Evolutionary conservation across 2,888 invertebrate genomes (phyloP).

Genomic region (Tenthredo notha): DNA sequence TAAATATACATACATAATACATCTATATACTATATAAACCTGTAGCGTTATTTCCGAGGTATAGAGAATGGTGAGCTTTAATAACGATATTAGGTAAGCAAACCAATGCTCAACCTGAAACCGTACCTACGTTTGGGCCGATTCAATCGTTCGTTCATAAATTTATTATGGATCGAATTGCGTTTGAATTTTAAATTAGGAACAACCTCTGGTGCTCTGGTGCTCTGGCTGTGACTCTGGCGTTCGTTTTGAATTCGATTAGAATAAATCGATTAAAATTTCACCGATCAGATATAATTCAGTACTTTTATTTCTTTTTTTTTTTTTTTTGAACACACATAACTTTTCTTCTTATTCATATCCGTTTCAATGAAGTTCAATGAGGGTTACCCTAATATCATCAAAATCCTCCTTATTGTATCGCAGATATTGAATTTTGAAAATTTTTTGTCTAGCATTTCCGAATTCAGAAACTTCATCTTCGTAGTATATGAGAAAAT

Average conservation of each 20-base stretch:
- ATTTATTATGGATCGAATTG: conserved; percentile 31
- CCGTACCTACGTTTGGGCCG: neutral
- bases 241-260: conserved; percentile 25
- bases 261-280: conserved; percentile 40
- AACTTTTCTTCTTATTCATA: too few species aligned
- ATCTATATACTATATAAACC: neutral
- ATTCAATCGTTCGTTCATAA: conserved; percentile 39
- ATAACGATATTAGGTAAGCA: conserved; percentile 29
- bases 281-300: neutral
- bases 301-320: neutral
- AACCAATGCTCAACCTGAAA: neutral
- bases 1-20: neutral
- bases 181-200: conserved; percentile 43
- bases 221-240: neutral
- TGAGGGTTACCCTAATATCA: too few species aligned
- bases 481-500: too few species aligned
- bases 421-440: too few species aligned
- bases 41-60: neutral
- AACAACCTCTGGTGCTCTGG: neutral
- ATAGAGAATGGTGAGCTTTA: neutral
- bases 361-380: too few species aligned
- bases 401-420: too few species aligned
- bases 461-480: too few species aligned
- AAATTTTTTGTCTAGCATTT: too few species aligned
- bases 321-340: too few species aligned